Conservation (phyloP, 1,140 invertebrate genomes). For the Tetragonula clypearis region DNA sequence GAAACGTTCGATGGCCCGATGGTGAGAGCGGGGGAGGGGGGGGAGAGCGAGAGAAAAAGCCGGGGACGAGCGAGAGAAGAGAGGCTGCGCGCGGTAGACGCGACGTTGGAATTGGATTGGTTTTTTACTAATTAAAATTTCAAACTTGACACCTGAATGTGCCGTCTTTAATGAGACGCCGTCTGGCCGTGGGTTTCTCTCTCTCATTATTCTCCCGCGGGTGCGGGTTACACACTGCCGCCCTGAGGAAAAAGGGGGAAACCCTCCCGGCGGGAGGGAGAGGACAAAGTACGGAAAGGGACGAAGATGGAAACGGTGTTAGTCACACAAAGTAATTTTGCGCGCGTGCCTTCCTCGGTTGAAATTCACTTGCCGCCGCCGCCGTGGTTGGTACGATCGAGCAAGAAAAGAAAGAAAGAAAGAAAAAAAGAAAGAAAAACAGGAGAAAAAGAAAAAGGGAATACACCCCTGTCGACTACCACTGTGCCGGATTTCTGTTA, state of each 20-base stretch:
- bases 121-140: slow-evolving; percentile 71
- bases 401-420: background rate
- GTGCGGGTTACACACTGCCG: slow-evolving; percentile 48
- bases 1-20: slow-evolving; percentile 58
- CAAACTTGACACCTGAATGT: slow-evolving; percentile 69
- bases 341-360: slow-evolving; percentile 21
- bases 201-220: slow-evolving; percentile 62
- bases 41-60: background rate
- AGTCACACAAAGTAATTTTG: slow-evolving; percentile 31
- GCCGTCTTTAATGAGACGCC: slow-evolving; percentile 66
- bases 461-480: no score
- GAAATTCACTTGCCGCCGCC: slow-evolving; percentile 28
- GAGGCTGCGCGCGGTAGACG: slow-evolving; percentile 32
- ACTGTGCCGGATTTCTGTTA: background rate
- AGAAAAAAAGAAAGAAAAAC: background rate
- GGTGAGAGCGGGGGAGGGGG: background rate
- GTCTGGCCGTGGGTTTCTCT: slow-evolving; percentile 58
- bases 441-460: background rate
- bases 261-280: background rate
- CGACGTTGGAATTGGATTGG: slow-evolving; percentile 59
- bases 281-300: slow-evolving; percentile 31
- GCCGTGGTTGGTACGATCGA: background rate
- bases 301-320: slow-evolving; percentile 29
- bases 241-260: slow-evolving; percentile 1
- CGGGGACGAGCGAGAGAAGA: background rate